A percentile compares a stretch with the other conserved stretches of the same genome.
phyloP scores from a whole-genome alignment of 2,113 vertebrate genomes.

The Tenrec ecaudatus region DNA sequence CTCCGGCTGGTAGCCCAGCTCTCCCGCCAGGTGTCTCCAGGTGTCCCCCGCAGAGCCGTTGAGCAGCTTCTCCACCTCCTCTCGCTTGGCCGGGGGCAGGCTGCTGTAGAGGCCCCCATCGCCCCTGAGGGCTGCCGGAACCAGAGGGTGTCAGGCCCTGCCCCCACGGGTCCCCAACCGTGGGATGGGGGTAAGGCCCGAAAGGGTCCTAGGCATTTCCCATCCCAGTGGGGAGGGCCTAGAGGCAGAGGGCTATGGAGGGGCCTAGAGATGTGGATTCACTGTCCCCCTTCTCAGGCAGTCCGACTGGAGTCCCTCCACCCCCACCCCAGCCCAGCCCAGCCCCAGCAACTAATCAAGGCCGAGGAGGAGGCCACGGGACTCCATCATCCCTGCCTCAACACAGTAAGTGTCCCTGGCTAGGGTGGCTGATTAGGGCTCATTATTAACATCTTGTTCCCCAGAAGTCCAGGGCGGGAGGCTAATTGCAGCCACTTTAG shows the following conservation, averaged over 20 bases:
- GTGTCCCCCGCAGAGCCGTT: slow-evolving; percentile 90
- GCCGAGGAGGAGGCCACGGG: not conserved
- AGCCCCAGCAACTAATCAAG: slow-evolving; percentile 17
- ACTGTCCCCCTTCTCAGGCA: not conserved
- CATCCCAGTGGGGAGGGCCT: not conserved
- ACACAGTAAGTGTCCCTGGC: slow-evolving; percentile 47
- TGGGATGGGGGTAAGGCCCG: not conserved
- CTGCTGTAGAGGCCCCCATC: slow-evolving; percentile 90
- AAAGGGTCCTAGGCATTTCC: not conserved
- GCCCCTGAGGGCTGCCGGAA: slow-evolving; percentile 88
- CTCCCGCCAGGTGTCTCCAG: slow-evolving; percentile 94
- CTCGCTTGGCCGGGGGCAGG: slow-evolving; percentile 91
- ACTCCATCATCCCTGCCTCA: slow-evolving; percentile 39
- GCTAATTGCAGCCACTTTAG: slow-evolving; percentile 80
- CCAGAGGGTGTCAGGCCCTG: not conserved
- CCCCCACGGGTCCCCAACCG: not conserved
- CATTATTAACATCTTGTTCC: slow-evolving; percentile 74
- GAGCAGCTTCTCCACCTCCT: slow-evolving; percentile 96
- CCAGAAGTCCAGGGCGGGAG: slow-evolving; percentile 77
- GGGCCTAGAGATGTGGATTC: slow-evolving; percentile 6
- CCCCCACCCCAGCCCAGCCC: not conserved
- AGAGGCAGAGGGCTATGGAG: not conserved
- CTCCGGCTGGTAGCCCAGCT: slow-evolving; percentile 95
- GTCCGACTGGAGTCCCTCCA: too few relatives aligned
- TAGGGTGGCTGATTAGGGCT: slow-evolving; percentile 71